Evolutionary conservation across 2,888 invertebrate species (phyloP).

Genomic region (Xestia rhomboidea): DNA sequence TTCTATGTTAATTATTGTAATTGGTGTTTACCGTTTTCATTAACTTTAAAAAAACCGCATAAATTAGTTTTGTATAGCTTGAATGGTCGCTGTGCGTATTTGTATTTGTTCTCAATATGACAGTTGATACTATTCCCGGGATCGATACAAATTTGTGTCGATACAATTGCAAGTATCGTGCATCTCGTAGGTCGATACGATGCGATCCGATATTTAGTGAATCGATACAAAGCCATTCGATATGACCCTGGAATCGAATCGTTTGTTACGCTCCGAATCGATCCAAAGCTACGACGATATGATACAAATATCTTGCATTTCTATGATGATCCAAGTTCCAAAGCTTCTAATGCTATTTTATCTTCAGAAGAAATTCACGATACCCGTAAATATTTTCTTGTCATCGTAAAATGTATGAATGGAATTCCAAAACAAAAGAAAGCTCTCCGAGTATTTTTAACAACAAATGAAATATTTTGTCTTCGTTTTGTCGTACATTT

Average conservation of each 20-base stretch:
- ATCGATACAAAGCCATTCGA: not conserved
- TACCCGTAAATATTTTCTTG: not conserved
- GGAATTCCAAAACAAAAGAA: slow-evolving; percentile 14
- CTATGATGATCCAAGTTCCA: slow-evolving; percentile 2
- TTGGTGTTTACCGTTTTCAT: too few relatives aligned
- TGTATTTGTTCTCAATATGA: not conserved
- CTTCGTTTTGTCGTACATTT: slow-evolving; percentile 9
- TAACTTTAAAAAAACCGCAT: too few relatives aligned
- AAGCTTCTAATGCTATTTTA: not conserved
- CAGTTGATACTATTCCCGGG: not conserved
- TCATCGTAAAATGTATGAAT: slow-evolving; percentile 9
- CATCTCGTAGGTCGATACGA: not conserved
- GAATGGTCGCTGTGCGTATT: too few relatives aligned
- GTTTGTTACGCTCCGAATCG: not conserved
- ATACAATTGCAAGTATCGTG: not conserved
- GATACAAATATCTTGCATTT: not conserved
- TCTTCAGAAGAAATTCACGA: slow-evolving; percentile 9
- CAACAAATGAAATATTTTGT: slow-evolving; percentile 13
- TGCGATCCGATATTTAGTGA: not conserved
- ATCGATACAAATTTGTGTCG: not conserved
- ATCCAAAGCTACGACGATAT: not conserved
- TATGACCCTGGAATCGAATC: not conserved
- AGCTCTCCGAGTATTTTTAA: slow-evolving; percentile 13
- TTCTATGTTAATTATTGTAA: too few relatives aligned
- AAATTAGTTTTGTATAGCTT: too few relatives aligned